Evolutionary conservation across 2,888 invertebrate species (phyloP).

Genomic region (Rhagonycha fulva): DNA sequence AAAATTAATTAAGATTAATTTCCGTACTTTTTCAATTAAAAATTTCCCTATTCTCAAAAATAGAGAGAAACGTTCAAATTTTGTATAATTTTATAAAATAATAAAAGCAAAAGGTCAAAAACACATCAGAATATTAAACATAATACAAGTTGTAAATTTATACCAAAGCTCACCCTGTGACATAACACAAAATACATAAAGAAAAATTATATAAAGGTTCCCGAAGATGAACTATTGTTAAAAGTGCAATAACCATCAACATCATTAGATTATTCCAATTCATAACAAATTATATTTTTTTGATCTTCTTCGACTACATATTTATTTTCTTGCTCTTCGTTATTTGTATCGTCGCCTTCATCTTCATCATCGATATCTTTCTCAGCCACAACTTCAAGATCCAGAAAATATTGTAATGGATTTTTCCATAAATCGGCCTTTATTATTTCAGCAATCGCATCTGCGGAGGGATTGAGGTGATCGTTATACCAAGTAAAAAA

Average conservation of each 20-base stretch:
- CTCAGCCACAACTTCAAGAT: slow-evolving; percentile 76
- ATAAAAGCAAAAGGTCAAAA: no score
- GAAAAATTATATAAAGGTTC: neutral
- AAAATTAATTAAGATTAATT: no score
- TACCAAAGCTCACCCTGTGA: neutral
- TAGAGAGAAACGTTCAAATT: no score
- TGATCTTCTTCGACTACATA: slow-evolving; percentile 7
- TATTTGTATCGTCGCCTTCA: slow-evolving; percentile 49
- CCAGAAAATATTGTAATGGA: slow-evolving; percentile 80
- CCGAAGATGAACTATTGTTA: neutral
- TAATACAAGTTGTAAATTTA: no score
- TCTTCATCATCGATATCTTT: slow-evolving; percentile 70
- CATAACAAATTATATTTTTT: neutral
- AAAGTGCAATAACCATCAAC: neutral
- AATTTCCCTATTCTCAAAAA: no score
- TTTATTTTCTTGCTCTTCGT: slow-evolving; percentile 6
- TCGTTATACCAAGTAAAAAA: slow-evolving; percentile 87
- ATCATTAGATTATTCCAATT: neutral
- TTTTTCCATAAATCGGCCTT: slow-evolving; percentile 91
- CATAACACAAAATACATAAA: neutral
- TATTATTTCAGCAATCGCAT: slow-evolving; percentile 84
- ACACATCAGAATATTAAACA: no score
- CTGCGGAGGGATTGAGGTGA: slow-evolving; percentile 78
- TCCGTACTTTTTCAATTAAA: no score
- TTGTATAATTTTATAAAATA: no score